Evolutionary conservation across 1,140 invertebrate species (phyloP).

Genomic region (Bombus confusus): DNA sequence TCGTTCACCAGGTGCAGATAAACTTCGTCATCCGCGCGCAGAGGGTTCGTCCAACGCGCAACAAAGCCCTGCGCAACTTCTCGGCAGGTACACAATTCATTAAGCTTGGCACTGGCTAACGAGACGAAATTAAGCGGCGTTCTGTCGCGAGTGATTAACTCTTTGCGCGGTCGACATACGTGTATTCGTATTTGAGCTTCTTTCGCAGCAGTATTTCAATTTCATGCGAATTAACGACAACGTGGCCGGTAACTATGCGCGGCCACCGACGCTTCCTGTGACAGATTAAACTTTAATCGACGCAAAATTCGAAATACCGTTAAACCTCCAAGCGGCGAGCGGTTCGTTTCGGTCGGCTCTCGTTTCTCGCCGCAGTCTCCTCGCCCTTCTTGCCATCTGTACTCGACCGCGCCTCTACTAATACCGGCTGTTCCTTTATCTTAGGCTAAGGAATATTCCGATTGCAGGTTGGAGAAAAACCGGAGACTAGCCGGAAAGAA

Average conservation of each 20-base stretch:
- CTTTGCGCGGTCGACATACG: not conserved
- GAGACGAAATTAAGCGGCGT: conserved; percentile 37
- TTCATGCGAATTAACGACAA: conserved; percentile 16
- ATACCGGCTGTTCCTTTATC: too few relatives aligned
- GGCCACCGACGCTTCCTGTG: not conserved
- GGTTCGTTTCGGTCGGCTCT: not conserved
- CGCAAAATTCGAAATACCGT: not conserved
- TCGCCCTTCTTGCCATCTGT: too few relatives aligned
- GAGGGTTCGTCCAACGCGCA: too few relatives aligned
- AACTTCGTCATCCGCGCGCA: conserved; percentile 17
- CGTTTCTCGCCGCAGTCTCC: too few relatives aligned
- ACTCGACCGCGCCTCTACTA: too few relatives aligned
- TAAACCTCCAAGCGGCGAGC: not conserved
- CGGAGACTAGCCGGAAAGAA: not conserved
- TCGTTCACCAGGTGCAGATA: conserved; percentile 3
- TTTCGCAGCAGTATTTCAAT: conserved; percentile 4
- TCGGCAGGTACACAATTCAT: conserved; percentile 42
- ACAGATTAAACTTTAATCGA: conserved; percentile 24
- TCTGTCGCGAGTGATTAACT: conserved; percentile 42
- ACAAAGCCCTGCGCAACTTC: conserved; percentile 20
- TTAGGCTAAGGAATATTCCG: not conserved
- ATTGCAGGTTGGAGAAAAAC: not conserved
- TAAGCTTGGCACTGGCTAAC: conserved; percentile 30
- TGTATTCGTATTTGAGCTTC: not conserved
- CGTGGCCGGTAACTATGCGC: not conserved